Conservation (phyloP, 2,888 invertebrate genomes). For the Tipula lateralis region DNA sequence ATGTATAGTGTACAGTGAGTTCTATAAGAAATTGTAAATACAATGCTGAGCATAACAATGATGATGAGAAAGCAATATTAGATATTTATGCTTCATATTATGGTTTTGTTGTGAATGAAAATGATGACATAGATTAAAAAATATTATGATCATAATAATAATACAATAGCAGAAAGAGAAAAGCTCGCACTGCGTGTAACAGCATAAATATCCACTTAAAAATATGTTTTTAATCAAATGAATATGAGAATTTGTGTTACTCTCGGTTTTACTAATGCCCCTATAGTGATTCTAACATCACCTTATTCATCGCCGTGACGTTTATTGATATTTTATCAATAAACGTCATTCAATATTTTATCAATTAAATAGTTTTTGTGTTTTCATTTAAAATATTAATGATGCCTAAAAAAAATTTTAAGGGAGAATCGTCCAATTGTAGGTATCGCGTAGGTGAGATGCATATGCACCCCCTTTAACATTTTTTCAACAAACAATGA, state of each 20-base stretch:
- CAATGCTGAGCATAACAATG: not conserved
- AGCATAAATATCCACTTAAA: not conserved
- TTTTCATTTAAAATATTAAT: too few relatives aligned
- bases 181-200: too few relatives aligned
- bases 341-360: too few relatives aligned
- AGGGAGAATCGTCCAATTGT: too few relatives aligned
- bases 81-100: not conserved
- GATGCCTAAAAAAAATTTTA: too few relatives aligned
- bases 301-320: too few relatives aligned
- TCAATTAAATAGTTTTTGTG: too few relatives aligned
- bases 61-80: not conserved
- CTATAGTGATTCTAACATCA: too few relatives aligned
- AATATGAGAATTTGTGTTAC: not conserved
- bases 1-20: not conserved
- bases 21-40: not conserved
- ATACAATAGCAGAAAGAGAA: not conserved
- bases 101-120: not conserved
- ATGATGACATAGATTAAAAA: not conserved
- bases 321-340: too few relatives aligned
- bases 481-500: too few relatives aligned
- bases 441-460: too few relatives aligned
- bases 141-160: not conserved
- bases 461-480: too few relatives aligned
- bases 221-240: not conserved
- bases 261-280: not conserved